phyloP scores from a whole-genome alignment of 2,797 vertebrate genomes.

The Etheostoma perlongum region DNA sequence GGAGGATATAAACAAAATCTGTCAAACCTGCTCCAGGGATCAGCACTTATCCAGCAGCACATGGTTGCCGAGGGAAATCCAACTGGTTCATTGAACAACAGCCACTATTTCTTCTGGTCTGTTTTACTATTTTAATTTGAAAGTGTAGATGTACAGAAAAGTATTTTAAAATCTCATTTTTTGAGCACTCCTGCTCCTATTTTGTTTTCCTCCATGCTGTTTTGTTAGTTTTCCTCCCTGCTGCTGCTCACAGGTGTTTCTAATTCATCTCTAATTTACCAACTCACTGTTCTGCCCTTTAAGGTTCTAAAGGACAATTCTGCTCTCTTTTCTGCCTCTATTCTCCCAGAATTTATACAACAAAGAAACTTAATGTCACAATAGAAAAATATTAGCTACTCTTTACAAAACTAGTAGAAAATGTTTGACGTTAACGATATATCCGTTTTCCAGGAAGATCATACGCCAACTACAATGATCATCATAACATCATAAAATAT shows the following conservation, averaged over 20 bases:
- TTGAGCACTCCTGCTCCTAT: not conserved
- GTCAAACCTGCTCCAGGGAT: not conserved
- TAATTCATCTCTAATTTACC: not conserved
- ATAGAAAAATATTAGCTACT: not conserved
- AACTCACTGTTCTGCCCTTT: not conserved
- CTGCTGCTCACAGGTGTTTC: not conserved
- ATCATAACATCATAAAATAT: not conserved
- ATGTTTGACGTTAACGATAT: not conserved
- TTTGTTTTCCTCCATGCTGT: not conserved
- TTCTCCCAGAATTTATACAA: not conserved
- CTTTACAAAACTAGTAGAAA: not conserved
- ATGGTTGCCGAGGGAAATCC: not conserved
- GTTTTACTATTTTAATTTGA: not conserved
- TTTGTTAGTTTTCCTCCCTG: not conserved
- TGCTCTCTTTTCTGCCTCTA: not conserved
- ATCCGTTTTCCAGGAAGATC: not conserved
- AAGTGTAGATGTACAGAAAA: not conserved
- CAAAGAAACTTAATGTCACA: not conserved
- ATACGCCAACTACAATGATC: not conserved
- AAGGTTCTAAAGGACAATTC: not conserved
- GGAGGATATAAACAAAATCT: not conserved
- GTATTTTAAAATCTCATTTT: not conserved
- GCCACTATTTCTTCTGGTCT: not conserved
- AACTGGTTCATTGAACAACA: not conserved
- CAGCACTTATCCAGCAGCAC: conserved; percentile 2